A percentile compares a stretch with the other conserved stretches of the same genome.
These are phyloP conservation scores for Bucco capensis DNA, from an alignment of 2,113 vertebrate species.

Conservation along the genomic window DNA sequence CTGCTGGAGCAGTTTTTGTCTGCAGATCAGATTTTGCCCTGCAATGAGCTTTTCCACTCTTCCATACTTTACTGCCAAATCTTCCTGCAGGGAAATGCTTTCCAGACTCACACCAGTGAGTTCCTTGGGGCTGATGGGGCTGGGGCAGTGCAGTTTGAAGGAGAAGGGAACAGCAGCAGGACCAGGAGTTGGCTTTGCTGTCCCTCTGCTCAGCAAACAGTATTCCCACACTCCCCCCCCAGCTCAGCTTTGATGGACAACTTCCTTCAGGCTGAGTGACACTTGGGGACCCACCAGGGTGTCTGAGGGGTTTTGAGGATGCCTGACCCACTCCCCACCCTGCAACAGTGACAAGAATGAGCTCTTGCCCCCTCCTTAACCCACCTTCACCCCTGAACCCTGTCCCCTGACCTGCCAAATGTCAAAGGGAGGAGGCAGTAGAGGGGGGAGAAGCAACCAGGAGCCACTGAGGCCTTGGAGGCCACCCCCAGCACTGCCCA, in stretches of 20 bases:
- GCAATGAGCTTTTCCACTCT: not conserved
- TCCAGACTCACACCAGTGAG: not conserved
- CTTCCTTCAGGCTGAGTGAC: slow-evolving; percentile 59
- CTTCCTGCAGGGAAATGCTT: not conserved
- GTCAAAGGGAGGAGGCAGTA: not conserved
- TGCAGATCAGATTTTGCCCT: not conserved
- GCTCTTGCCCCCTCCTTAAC: slow-evolving; percentile 12
- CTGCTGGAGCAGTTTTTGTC: not conserved
- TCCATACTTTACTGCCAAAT: fast-evolving
- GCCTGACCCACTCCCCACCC: slow-evolving; percentile 17
- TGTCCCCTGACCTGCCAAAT: slow-evolving; percentile 27
- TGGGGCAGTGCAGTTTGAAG: fast-evolving
- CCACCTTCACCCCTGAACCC: slow-evolving; percentile 27
- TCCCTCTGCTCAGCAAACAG: not conserved
- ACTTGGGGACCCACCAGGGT: slow-evolving; percentile 24
- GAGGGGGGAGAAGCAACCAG: not conserved
- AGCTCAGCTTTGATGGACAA: slow-evolving; percentile 51
- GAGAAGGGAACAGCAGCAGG: not conserved
- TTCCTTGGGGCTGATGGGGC: not conserved
- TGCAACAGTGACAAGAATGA: slow-evolving; percentile 18
- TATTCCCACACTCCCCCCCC: not conserved
- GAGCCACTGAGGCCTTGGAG: not conserved
- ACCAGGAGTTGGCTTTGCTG: not conserved
- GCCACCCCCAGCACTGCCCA: slow-evolving; percentile 27
- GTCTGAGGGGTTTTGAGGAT: not conserved